Conservation (phyloP, 1,140 invertebrate species). For the Platyscapa corneri region DNA sequence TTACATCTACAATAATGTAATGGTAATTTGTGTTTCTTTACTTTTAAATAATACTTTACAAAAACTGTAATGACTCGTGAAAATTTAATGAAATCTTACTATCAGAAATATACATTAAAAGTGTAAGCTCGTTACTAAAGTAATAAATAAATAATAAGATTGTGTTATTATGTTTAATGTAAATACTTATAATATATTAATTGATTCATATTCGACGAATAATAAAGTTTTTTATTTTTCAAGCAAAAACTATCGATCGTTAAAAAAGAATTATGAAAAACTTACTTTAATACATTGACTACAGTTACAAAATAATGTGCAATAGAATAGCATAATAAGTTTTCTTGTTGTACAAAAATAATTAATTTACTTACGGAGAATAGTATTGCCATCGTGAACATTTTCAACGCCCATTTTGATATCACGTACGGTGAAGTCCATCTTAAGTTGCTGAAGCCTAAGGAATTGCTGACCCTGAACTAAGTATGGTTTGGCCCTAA, state of each 20-base stretch:
- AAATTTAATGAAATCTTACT: no score
- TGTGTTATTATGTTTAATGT: neutral
- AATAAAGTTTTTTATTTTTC: neutral
- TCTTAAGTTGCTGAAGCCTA: slow-evolving; percentile 82
- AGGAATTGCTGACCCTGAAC: slow-evolving; percentile 79
- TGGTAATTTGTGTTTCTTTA: no score
- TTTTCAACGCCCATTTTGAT: slow-evolving; percentile 90
- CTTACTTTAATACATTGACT: no score
- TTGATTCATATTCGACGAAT: neutral
- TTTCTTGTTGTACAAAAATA: neutral
- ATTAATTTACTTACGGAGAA: slow-evolving; percentile 80
- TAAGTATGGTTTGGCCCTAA: slow-evolving; percentile 79
- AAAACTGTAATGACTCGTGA: no score
- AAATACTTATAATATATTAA: neutral
- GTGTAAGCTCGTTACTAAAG: neutral
- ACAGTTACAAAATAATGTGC: no score
- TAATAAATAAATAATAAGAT: neutral
- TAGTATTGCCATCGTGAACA: slow-evolving; percentile 84
- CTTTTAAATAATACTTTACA: no score
- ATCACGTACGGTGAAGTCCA: slow-evolving; percentile 86
- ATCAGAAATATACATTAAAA: no score
- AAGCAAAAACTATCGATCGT: neutral
- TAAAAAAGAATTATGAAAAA: neutral
- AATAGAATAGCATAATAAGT: neutral
- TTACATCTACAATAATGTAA: no score